Evolutionary conservation across 2,888 invertebrate species (phyloP).

Genomic region (Crematogaster levior): DNA sequence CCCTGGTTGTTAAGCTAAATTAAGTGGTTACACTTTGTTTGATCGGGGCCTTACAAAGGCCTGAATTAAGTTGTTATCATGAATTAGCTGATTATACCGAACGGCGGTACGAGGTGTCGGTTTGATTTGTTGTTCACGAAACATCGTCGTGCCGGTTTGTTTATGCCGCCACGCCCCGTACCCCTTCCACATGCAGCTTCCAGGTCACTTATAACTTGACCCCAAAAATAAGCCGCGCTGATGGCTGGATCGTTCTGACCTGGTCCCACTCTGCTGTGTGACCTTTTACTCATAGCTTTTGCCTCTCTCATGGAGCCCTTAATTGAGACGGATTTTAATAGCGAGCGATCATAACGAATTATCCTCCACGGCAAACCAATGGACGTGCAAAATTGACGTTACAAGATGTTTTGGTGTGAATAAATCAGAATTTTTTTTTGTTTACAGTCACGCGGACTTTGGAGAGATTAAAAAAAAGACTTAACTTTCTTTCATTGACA

Average conservation of each 20-base stretch:
- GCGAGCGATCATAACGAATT: slow-evolving; percentile 45
- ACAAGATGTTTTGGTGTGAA: slow-evolving; percentile 24
- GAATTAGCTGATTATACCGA: slow-evolving; percentile 81
- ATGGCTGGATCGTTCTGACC: slow-evolving; percentile 55
- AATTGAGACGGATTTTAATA: slow-evolving; percentile 54
- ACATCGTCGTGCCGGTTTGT: slow-evolving; percentile 70
- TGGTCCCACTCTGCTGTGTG: slow-evolving; percentile 45
- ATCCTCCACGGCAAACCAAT: slow-evolving; percentile 17
- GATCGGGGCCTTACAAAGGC: slow-evolving; percentile 79
- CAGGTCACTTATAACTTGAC: slow-evolving; percentile 70
- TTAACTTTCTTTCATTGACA: neutral
- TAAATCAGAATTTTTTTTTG: slow-evolving; percentile 32
- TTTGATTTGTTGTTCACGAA: slow-evolving; percentile 81
- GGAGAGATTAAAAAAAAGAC: neutral
- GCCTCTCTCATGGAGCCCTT: slow-evolving; percentile 50
- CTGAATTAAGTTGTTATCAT: slow-evolving; percentile 83
- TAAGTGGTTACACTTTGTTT: slow-evolving; percentile 82
- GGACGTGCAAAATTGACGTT: slow-evolving; percentile 40
- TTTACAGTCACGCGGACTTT: neutral
- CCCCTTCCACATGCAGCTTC: slow-evolving; percentile 61
- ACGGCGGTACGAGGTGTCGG: slow-evolving; percentile 77
- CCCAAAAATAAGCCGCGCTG: slow-evolving; percentile 66
- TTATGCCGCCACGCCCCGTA: slow-evolving; percentile 69
- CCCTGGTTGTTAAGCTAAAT: slow-evolving; percentile 78
- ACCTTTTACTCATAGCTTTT: slow-evolving; percentile 32